A percentile compares a stretch with the other conserved stretches of the same genome.
phyloP scores from a whole-genome alignment of 2,888 invertebrate species.

The Hoplodrina ambigua region DNA sequence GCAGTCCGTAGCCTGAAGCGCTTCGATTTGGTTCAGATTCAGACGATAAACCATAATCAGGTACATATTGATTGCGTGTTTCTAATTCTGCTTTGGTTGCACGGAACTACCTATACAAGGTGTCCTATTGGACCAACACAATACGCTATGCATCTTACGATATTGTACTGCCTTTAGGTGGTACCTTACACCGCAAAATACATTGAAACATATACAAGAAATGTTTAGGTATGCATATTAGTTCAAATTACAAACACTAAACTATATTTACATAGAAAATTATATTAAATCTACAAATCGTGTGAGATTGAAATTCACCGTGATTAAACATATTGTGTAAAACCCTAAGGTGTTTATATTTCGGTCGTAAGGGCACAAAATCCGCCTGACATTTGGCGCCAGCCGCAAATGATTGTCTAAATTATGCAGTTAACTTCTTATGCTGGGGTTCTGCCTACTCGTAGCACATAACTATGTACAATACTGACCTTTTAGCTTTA shows the following conservation, averaged over 20 bases:
- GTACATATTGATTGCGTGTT: constrained; percentile 48
- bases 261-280: constrained; percentile 41
- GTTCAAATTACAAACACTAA: constrained; percentile 37
- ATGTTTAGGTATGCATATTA: constrained; percentile 33
- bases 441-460: constrained; percentile 51
- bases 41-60: constrained; percentile 54
- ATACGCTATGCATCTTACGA: too few relatives aligned
- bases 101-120: not conserved
- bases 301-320: constrained; percentile 49
- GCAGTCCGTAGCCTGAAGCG: constrained; percentile 43
- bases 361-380: constrained; percentile 67
- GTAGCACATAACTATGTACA: constrained; percentile 38
- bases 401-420: constrained; percentile 81
- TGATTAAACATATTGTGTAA: constrained; percentile 54
- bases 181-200: constrained; percentile 8
- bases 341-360: constrained; percentile 39
- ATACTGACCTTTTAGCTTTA: constrained; percentile 62
- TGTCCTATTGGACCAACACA: not conserved
- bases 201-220: constrained; percentile 21
- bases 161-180: not conserved
- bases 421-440: constrained; percentile 83
- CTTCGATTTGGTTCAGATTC: constrained; percentile 23
- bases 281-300: constrained; percentile 52
- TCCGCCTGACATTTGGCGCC: constrained; percentile 79
- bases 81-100: constrained; percentile 34